Evolutionary conservation across 1,140 invertebrate genomes (phyloP).

Genomic region (Drosophila orosa): DNA sequence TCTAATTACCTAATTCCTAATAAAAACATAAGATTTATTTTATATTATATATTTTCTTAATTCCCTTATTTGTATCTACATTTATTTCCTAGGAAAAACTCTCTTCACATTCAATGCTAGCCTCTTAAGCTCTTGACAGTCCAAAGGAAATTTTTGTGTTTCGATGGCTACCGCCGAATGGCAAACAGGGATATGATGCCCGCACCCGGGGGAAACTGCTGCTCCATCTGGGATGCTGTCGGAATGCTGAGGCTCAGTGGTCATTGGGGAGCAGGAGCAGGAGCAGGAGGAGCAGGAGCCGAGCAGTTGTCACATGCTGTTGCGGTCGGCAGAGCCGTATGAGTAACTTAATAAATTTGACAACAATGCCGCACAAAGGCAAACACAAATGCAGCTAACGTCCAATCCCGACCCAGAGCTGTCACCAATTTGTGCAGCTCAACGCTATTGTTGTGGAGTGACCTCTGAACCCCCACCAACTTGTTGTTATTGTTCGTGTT

Average conservation of each 20-base stretch:
- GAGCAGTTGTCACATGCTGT: constrained; percentile 23
- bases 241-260: not conserved
- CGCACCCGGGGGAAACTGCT: constrained; percentile 1
- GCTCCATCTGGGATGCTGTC: not conserved
- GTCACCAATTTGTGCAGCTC: constrained; percentile 55
- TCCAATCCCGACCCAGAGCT: constrained; percentile 50
- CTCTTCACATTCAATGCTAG: not conserved
- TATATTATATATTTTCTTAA: not conserved
- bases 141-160: constrained; percentile 18
- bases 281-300: not conserved
- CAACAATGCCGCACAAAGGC: constrained; percentile 72
- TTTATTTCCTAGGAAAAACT: not conserved
- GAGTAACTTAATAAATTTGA: constrained; percentile 83
- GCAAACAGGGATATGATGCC: constrained; percentile 15
- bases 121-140: constrained; percentile 23
- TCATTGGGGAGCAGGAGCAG: not conserved
- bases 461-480: constrained; percentile 4
- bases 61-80: no score
- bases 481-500: constrained; percentile 31
- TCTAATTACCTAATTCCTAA: no score
- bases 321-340: constrained; percentile 54
- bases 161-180: constrained; percentile 17
- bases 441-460: constrained; percentile 22
- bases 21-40: no score
- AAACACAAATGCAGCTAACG: constrained; percentile 60